phyloP scores from a whole-genome alignment of 2,888 invertebrate genomes.

The Pomacea canaliculata region DNA sequence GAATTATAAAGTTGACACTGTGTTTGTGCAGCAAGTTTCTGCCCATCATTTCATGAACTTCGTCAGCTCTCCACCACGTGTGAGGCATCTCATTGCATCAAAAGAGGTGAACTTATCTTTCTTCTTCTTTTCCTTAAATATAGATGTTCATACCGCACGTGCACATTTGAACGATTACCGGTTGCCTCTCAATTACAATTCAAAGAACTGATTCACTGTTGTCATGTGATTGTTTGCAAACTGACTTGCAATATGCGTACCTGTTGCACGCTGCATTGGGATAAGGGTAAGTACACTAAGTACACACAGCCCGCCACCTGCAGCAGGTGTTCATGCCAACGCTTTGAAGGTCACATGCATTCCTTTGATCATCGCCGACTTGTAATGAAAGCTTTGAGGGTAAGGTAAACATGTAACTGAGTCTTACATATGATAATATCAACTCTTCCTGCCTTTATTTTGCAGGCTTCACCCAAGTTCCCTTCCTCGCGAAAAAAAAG shows the following conservation, averaged over 20 bases:
- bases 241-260: background rate
- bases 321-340: background rate
- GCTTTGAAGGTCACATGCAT: slow-evolving; percentile 16
- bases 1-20: no score
- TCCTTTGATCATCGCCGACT: slow-evolving; percentile 6
- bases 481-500: no score
- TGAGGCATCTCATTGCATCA: slow-evolving; percentile 37
- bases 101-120: slow-evolving; percentile 27
- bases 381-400: slow-evolving; percentile 4
- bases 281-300: background rate
- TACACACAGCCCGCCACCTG: background rate
- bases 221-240: no score
- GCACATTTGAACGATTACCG: no score
- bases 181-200: no score
- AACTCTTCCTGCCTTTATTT: no score
- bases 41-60: slow-evolving; percentile 44
- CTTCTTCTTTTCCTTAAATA: background rate
- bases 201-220: no score
- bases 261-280: slow-evolving; percentile 3
- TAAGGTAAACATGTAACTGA: background rate
- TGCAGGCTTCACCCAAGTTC: no score
- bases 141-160: no score
- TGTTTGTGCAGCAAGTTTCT: slow-evolving; percentile 18
- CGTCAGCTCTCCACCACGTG: slow-evolving; percentile 43
- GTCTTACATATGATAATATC: no score